phyloP scores from a whole-genome alignment of 2,888 invertebrate genomes.

The Drosophila putrida region DNA sequence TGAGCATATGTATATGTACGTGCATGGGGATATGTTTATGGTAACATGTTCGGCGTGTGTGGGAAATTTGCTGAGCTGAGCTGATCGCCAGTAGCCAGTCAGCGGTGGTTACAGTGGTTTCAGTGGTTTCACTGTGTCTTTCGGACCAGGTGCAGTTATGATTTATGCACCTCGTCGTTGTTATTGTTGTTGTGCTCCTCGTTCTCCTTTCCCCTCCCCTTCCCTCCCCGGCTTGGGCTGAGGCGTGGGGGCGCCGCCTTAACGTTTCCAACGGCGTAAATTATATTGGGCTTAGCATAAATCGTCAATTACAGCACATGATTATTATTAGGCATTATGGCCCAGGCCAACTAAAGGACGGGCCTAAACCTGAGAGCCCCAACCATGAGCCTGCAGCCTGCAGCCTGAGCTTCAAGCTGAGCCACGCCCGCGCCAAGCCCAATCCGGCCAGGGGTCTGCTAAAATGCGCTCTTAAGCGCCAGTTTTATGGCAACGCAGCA shows the following conservation, averaged over 20 bases:
- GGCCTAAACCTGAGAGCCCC: slow-evolving; percentile 22
- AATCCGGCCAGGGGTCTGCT: slow-evolving; percentile 73
- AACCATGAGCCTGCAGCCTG: slow-evolving; percentile 18
- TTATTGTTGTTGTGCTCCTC: slow-evolving; percentile 4
- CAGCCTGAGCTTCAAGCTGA: slow-evolving; percentile 27
- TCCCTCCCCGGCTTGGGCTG: slow-evolving; percentile 1
- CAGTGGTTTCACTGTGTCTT: slow-evolving; percentile 16
- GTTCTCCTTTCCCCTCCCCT: too few relatives aligned
- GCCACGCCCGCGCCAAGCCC: slow-evolving; percentile 81
- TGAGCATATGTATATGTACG: slow-evolving; percentile 3
- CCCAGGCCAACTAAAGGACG: slow-evolving; percentile 40
- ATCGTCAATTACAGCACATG: slow-evolving; percentile 80
- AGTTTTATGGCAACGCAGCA: slow-evolving; percentile 64
- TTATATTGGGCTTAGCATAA: slow-evolving; percentile 80
- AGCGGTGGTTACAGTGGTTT: slow-evolving; percentile 23
- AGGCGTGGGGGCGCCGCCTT: slow-evolving; percentile 64
- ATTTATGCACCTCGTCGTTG: slow-evolving; percentile 62
- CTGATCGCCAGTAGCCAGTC: slow-evolving; percentile 62
- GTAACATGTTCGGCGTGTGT: slow-evolving; percentile 66
- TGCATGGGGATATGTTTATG: slow-evolving; percentile 22
- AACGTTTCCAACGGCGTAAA: slow-evolving; percentile 75
- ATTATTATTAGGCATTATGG: slow-evolving; percentile 81
- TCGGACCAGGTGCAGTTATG: slow-evolving; percentile 78
- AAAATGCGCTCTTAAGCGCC: slow-evolving; percentile 75
- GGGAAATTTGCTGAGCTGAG: slow-evolving; percentile 68